Percentiles rank a stretch among this genome's conserved stretches.
Conservation (phyloP, 2,888 invertebrate species). For the Aphodius granarius region DNA sequence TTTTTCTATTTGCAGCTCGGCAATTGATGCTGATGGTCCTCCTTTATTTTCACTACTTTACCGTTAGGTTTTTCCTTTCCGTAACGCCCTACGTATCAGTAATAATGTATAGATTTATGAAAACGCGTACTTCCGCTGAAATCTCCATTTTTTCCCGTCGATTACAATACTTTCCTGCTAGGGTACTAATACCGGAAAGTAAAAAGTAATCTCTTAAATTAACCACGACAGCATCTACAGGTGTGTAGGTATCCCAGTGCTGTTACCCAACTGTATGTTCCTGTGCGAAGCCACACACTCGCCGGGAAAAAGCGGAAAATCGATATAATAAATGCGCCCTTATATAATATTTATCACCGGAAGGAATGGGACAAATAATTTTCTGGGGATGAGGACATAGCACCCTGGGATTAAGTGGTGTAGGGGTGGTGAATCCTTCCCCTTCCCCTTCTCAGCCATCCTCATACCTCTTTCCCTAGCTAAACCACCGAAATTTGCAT, state of each 20-base stretch:
- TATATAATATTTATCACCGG: not conserved
- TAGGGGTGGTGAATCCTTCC: too few species aligned
- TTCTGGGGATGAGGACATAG: not conserved
- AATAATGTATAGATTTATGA: not conserved
- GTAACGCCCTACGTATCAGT: not conserved
- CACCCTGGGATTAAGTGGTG: not conserved
- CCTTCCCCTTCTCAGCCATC: too few species aligned
- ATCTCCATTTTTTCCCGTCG: too few species aligned
- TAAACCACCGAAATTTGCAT: not conserved
- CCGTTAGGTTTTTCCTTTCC: not conserved
- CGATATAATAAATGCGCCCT: not conserved
- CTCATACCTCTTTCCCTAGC: not conserved
- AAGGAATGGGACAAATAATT: not conserved
- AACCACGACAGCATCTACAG: not conserved
- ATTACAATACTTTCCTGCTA: too few species aligned
- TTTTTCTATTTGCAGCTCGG: not conserved
- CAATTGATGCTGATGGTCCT: too few species aligned
- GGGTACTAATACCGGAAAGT: too few species aligned
- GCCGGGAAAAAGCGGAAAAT: not conserved
- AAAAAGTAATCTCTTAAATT: not conserved
- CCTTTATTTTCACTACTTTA: too few species aligned
- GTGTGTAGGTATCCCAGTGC: not conserved
- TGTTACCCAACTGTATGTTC: not conserved
- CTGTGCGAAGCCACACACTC: not conserved
- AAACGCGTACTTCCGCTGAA: too few species aligned